These are phyloP conservation scores for Cherax quadricarinatus DNA, from an alignment of 1,140 invertebrate genomes.

Conservation along the genomic window DNA sequence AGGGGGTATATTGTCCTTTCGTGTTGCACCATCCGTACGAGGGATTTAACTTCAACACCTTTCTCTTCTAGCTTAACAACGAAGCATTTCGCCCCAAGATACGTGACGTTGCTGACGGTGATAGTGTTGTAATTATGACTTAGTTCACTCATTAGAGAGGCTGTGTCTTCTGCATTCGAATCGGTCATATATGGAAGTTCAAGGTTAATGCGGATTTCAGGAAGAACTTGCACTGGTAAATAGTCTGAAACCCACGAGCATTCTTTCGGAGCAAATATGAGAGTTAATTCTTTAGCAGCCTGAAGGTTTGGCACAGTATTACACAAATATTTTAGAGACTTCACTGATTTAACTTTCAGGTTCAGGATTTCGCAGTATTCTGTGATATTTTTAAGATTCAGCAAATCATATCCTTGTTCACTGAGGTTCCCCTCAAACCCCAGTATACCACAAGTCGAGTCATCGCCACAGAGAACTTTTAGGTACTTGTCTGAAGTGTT, in stretches of 20 bases:
- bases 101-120: background rate
- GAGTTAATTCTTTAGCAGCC: too few species aligned
- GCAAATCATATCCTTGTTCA: background rate
- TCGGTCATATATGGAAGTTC: background rate
- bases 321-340: background rate
- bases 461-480: background rate
- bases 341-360: background rate
- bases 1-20: background rate
- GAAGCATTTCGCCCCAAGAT: background rate
- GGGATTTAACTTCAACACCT: background rate
- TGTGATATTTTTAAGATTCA: background rate
- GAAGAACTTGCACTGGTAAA: background rate
- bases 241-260: background rate
- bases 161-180: background rate
- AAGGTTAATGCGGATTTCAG: background rate
- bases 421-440: slow-evolving; percentile 18
- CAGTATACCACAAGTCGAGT: background rate
- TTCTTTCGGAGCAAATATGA: background rate
- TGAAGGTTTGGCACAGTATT: background rate
- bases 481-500: background rate
- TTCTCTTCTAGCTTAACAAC: background rate
- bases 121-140: background rate
- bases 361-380: background rate
- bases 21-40: background rate
- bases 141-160: background rate